These are phyloP conservation scores for Gnathonemus longibarbis DNA, from an alignment of 2,113 vertebrate genomes.

Conservation along the genomic window DNA sequence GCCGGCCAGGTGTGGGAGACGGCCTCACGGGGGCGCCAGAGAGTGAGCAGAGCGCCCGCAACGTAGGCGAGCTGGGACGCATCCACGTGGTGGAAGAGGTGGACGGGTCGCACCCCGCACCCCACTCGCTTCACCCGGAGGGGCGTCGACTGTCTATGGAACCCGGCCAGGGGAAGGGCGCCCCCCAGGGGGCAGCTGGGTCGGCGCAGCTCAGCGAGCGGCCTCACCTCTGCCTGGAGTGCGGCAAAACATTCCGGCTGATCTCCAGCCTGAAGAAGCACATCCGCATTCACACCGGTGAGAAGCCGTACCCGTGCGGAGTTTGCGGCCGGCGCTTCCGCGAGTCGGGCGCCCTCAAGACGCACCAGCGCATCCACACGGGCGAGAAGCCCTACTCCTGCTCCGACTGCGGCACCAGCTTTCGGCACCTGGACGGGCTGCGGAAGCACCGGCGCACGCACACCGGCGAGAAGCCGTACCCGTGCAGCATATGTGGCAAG, in stretches of 20 bases:
- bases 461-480: slow-evolving; percentile 68
- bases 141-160: background rate
- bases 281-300: slow-evolving; percentile 69
- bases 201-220: slow-evolving; percentile 47
- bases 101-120: slow-evolving; percentile 40
- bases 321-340: slow-evolving; percentile 67
- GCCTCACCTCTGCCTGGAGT: slow-evolving; percentile 66
- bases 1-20: slow-evolving; percentile 38
- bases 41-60: slow-evolving; percentile 42
- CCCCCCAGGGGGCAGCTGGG: slow-evolving; percentile 31
- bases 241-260: slow-evolving; percentile 67
- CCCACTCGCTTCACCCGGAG: slow-evolving; percentile 35
- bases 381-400: slow-evolving; percentile 70
- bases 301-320: slow-evolving; percentile 65
- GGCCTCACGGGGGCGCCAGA: slow-evolving; percentile 34
- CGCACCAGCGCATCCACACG: slow-evolving; percentile 68
- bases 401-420: slow-evolving; percentile 63
- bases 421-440: slow-evolving; percentile 66
- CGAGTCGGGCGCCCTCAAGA: slow-evolving; percentile 66
- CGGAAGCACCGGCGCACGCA: slow-evolving; percentile 69
- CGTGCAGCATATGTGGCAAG: slow-evolving; percentile 64
- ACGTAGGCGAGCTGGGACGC: slow-evolving; percentile 49
- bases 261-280: slow-evolving; percentile 72
- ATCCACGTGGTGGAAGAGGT: slow-evolving; percentile 49
- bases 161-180: background rate